Conservation (phyloP, 2,888 invertebrate species). For the Ophion ellenae region DNA sequence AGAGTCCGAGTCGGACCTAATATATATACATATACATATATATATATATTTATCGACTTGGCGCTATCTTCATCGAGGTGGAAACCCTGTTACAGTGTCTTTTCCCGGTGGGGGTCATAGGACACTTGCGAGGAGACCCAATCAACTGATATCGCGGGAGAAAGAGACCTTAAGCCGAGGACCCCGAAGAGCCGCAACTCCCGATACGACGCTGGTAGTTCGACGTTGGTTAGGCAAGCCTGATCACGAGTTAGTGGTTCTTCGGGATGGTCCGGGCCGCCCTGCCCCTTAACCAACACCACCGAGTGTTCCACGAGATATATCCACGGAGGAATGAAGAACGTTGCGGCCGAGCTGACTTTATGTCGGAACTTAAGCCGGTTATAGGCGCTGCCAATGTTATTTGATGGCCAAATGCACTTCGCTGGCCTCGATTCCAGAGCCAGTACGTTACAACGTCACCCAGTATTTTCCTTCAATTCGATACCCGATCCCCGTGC, state of each 20-base stretch:
- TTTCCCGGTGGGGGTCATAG: slow-evolving; percentile 33
- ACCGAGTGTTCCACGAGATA: slow-evolving; percentile 51
- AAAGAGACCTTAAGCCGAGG: slow-evolving; percentile 78
- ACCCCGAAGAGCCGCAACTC: slow-evolving; percentile 81
- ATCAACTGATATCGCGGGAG: slow-evolving; percentile 83
- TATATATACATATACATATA: no score
- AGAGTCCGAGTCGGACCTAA: not conserved
- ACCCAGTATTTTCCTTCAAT: slow-evolving; percentile 64
- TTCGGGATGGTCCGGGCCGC: slow-evolving; percentile 73
- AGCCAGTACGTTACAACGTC: slow-evolving; percentile 71
- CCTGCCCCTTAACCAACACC: slow-evolving; percentile 36
- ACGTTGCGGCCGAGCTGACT: slow-evolving; percentile 79
- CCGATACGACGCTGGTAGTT: slow-evolving; percentile 80
- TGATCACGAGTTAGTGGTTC: slow-evolving; percentile 82
- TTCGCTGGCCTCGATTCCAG: slow-evolving; percentile 70
- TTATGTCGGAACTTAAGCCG: slow-evolving; percentile 83
- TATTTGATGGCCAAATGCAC: slow-evolving; percentile 84
- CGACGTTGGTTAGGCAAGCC: slow-evolving; percentile 77
- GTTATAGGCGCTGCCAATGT: slow-evolving; percentile 84
- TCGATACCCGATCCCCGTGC: slow-evolving; percentile 72
- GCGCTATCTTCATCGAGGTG: slow-evolving; percentile 23
- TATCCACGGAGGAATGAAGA: slow-evolving; percentile 63
- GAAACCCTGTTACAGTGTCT: slow-evolving; percentile 28
- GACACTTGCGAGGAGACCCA: slow-evolving; percentile 77
- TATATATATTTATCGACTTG: no score